Evolutionary conservation across 2,888 invertebrate genomes (phyloP), one percentile per base, ranked within the genome.

Genomic region (Acanthopleura granulata): DNA sequence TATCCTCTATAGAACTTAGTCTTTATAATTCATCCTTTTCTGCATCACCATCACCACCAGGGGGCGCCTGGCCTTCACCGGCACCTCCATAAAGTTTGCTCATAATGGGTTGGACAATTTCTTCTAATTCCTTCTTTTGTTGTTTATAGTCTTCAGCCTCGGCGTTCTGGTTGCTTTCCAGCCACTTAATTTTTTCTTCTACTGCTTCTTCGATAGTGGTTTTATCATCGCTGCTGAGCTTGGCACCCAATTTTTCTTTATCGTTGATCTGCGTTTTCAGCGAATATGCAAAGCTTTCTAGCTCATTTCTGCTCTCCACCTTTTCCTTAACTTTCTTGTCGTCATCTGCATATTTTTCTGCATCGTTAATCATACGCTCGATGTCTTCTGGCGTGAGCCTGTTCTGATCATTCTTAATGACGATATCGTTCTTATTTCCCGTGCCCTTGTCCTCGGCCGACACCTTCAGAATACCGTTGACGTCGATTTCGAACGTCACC

Each of bases 381-480:
- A 99, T 99, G 87, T 99, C 99, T 84, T 99, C 99, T 6, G 98
- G 98, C 18, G 97, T 97, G 79, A 99, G 91, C 81, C 98, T 93
- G 92, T 98, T 98, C 91, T 98, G 97, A 89, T 99, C 99, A 89
- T 99, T 99, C 84, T 98, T 98, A 90, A 99, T 99, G 78, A 97
- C 97, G 88, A 99, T 99, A 93, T 99, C 97, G 90, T 99, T 98
- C 87, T 97, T 94, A 92, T 98, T 98, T 76, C 99, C 99, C 69
- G 99, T 99, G 78, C 99, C 99, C 92, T 99, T 99, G 91, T 99
- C 99, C 91, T 99, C 99, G 27, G 99, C 99, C 49, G 97, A 96
- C 76, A 99, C 90, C 74, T 84, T 84, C 61, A 90, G 80, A 75
- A 90, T 89, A 74, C 90, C 92, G 81, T 92, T 91, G 84, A 92